Base-by-base conservation (phyloP, 2,797 vertebrate species). In the Sylvilagus floridanus region DNA sequence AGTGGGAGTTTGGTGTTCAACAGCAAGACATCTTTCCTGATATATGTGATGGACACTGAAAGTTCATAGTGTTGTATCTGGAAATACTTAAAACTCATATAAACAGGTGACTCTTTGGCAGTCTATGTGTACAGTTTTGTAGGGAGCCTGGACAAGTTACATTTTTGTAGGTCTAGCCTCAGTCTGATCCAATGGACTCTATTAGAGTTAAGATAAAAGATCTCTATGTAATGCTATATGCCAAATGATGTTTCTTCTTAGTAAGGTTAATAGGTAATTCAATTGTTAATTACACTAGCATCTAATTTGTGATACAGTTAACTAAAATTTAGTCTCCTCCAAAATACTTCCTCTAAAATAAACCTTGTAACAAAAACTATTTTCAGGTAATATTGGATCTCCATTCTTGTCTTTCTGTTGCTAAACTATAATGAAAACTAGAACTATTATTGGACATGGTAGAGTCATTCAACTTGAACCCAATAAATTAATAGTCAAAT, bases 401-500 rank as follows among this genome's bases (percentile, higher is more conserved):
- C 81, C 24, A 10, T n/a, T 60, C 37, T n/a, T 30, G 32, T 84
- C 42, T 85, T 86, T 77, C 77, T 90, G 57, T 94, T 95, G 65
- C 63, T 78, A 42, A 91, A 42, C 76, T 84, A 10, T 84, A 63
- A 11, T 89, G 42, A 84, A 90, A 96, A 88, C 32, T 57, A 1
- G 52, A 93, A 90, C 94, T 93, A 68, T 66, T 88, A 78, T 63
- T 94, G 35, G 60, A 63, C 62, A 77, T 69, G 50, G 52, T 93
- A 1, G 57, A 83, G 7, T 91, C 72, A 92, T 63, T 91, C 87
- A 94, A 73, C 42, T 77, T 73, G 81, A 96, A 89, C 28, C 83
- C 90, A 82, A 94, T 84, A 84, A 54, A 52, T 17, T 81, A n/a
- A 84, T 91, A 6, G 42, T 72, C 93, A 73, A 94, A 95, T 84